Conservation (phyloP, 35 echinoderm and acorn worm species). For the Anneissia japonica region DNA sequence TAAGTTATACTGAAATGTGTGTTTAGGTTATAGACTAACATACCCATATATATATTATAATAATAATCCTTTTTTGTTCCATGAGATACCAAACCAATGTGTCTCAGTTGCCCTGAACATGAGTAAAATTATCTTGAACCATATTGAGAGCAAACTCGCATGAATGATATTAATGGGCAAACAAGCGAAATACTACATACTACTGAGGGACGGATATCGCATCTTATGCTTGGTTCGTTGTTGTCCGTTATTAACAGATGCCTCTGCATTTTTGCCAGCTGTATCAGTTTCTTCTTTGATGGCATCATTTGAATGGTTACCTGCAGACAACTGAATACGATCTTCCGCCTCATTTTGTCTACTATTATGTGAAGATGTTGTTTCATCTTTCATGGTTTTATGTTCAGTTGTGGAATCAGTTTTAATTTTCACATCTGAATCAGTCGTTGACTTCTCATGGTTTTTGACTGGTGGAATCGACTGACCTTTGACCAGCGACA, state of each 20-base stretch:
- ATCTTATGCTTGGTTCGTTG: not conserved
- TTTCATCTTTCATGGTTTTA: not conserved
- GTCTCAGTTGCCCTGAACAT: too few species aligned
- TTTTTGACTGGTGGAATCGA: not conserved
- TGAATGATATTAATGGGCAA: too few species aligned
- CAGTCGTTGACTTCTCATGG: not conserved
- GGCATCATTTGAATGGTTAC: not conserved
- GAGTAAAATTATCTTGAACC: too few species aligned
- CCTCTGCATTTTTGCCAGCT: not conserved
- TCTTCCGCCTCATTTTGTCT: not conserved
- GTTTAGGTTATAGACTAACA: too few species aligned
- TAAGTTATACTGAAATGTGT: too few species aligned
- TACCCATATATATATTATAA: too few species aligned
- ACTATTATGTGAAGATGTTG: not conserved
- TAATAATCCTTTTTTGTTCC: too few species aligned
- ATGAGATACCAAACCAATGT: too few species aligned
- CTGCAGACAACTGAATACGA: not conserved
- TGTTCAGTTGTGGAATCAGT: not conserved
- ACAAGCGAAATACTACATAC: slow-evolving; percentile 1
- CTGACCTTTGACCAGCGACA: not conserved
- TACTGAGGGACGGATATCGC: not conserved
- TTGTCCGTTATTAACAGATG: not conserved
- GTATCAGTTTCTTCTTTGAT: not conserved
- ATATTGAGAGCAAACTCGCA: too few species aligned
- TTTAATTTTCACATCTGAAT: not conserved